Percentiles rank a stretch among this genome's conserved stretches.
Evolutionary conservation across 2,797 vertebrate genomes (phyloP).

Genomic region (Tenualosa ilisha): DNA sequence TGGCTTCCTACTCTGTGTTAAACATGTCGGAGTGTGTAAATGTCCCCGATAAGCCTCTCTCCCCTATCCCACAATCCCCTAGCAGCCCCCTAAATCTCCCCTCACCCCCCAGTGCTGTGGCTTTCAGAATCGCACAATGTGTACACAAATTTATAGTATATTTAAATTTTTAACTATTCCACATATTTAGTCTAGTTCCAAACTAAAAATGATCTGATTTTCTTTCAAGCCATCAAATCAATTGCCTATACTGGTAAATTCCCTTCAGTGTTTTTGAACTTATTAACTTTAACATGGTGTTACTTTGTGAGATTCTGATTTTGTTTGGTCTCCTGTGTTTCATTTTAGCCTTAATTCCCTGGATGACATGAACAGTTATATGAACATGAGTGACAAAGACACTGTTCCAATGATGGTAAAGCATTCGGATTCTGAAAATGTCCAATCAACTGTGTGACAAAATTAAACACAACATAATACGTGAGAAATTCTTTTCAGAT

Average conservation of each 20-base stretch:
- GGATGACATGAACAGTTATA: constrained; percentile 73
- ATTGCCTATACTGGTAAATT: constrained; percentile 14
- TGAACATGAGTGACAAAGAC: constrained; percentile 51
- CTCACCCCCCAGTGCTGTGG: neutral
- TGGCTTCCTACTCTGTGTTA: neutral
- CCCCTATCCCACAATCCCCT: neutral
- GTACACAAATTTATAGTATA: neutral
- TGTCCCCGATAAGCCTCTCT: neutral
- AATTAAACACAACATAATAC: neutral
- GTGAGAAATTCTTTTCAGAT: neutral
- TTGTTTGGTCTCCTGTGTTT: constrained; percentile 28
- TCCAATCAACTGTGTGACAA: neutral
- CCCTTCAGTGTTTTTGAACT: neutral
- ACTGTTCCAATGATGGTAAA: constrained; percentile 61
- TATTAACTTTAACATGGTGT: constrained; percentile 4
- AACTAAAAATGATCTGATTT: constrained; percentile 8
- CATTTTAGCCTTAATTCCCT: constrained; percentile 81
- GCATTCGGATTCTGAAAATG: constrained; percentile 14
- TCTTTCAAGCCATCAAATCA: constrained; percentile 1
- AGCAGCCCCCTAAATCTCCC: neutral
- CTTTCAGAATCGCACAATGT: constrained; percentile 16
- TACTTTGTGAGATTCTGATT: constrained; percentile 39
- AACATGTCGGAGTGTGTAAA: constrained; percentile 11
- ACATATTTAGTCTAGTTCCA: neutral
- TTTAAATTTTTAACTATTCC: neutral